Conservation (phyloP, 2,113 vertebrate species). For the Ceyx melanurus region DNA sequence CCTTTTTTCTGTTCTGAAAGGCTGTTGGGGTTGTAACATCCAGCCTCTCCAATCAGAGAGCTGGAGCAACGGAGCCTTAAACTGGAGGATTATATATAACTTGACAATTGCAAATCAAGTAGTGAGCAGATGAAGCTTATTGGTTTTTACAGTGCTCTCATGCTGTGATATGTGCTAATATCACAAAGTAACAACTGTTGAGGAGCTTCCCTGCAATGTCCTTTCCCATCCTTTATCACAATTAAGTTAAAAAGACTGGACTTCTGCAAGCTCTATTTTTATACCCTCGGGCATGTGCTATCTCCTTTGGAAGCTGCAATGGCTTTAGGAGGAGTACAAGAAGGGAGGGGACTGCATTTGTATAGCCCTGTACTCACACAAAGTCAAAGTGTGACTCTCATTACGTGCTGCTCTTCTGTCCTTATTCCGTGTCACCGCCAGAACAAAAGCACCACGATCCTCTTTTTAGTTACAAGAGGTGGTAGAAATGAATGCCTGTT, state of each 20-base stretch:
- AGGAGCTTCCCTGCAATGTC: slow-evolving; percentile 18
- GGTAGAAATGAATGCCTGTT: slow-evolving; percentile 51
- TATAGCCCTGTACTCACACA: neutral
- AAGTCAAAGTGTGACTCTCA: neutral
- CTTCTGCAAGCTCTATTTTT: slow-evolving; percentile 11
- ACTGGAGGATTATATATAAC: neutral
- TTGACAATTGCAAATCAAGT: neutral
- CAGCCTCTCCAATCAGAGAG: neutral
- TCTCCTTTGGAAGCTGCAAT: neutral
- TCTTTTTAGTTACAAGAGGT: slow-evolving; percentile 30
- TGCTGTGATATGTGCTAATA: slow-evolving; percentile 13
- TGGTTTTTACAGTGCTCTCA: neutral
- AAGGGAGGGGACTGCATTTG: neutral
- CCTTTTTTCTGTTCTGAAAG: neutral
- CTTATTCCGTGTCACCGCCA: neutral
- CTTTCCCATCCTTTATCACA: slow-evolving; percentile 21
- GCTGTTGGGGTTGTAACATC: neutral
- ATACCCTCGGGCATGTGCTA: neutral
- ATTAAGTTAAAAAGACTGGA: slow-evolving; percentile 6
- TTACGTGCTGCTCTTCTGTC: neutral
- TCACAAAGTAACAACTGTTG: slow-evolving; percentile 11
- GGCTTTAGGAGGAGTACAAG: neutral
- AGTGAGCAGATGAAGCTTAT: neutral
- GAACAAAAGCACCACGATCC: neutral
- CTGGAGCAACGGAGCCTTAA: neutral